Percentiles rank a stretch among this genome's conserved stretches.
These are phyloP conservation scores for Endotricha flammealis DNA, from an alignment of 2,888 invertebrate species.

Conservation along the genomic window DNA sequence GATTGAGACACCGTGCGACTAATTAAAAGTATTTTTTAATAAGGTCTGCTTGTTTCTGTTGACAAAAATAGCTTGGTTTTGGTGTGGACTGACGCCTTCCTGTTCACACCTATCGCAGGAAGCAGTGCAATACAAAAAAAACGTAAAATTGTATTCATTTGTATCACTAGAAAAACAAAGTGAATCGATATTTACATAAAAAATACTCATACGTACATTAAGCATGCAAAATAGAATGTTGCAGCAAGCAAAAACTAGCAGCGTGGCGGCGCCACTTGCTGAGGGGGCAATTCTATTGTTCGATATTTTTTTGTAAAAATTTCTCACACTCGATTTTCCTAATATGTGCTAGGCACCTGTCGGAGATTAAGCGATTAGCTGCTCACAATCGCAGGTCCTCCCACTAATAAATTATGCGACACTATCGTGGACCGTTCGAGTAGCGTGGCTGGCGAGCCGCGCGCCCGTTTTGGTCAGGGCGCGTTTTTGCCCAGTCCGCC, in stretches of 20 bases:
- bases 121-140: too few species aligned
- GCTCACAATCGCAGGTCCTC: slow-evolving; percentile 20
- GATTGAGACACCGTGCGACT: too few species aligned
- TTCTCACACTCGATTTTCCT: slow-evolving; percentile 33
- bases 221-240: too few species aligned
- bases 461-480: slow-evolving; percentile 37
- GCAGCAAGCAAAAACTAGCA: slow-evolving; percentile 22
- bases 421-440: slow-evolving; percentile 34
- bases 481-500: slow-evolving; percentile 42
- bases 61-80: too few species aligned
- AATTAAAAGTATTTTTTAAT: too few species aligned
- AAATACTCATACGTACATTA: too few species aligned
- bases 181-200: too few species aligned
- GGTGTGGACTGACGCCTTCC: too few species aligned
- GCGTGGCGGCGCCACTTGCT: neutral
- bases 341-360: slow-evolving; percentile 40
- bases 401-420: slow-evolving; percentile 42
- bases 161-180: too few species aligned
- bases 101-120: too few species aligned
- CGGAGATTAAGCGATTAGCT: slow-evolving; percentile 51
- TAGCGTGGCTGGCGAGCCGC: slow-evolving; percentile 3
- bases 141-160: too few species aligned
- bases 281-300: slow-evolving; percentile 4
- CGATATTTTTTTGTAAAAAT: slow-evolving; percentile 15
- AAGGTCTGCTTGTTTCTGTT: too few species aligned